Percentiles rank a stretch among this genome's conserved stretches.
Conservation (phyloP, 2,888 invertebrate species). For the Masnerella sp. region DNA sequence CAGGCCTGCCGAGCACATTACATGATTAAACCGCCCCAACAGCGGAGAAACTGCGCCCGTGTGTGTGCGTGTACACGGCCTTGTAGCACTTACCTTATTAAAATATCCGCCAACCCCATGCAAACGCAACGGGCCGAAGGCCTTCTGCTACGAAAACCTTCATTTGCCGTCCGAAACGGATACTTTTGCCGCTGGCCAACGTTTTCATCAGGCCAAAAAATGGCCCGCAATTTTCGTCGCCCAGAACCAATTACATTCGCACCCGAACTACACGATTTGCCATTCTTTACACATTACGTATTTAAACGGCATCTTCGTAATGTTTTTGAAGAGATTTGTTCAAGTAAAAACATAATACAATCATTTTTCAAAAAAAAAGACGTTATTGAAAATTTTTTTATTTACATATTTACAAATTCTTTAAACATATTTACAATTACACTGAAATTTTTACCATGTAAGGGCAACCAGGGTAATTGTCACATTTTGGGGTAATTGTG, state of each 20-base stretch:
- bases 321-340: no score
- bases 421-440: no score
- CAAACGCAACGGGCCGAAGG: slow-evolving; percentile 57
- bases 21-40: slow-evolving; percentile 77
- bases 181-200: slow-evolving; percentile 33
- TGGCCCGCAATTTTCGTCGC: not conserved
- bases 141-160: slow-evolving; percentile 51
- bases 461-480: no score
- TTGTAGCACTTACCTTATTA: slow-evolving; percentile 78
- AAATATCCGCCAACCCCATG: slow-evolving; percentile 73
- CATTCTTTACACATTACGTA: no score
- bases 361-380: no score
- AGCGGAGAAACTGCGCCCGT: slow-evolving; percentile 65
- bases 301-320: no score
- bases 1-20: slow-evolving; percentile 76
- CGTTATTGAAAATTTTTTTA: no score
- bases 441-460: no score
- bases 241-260: not conserved
- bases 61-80: slow-evolving; percentile 64
- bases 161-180: slow-evolving; percentile 36
- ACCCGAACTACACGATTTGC: not conserved
- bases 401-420: no score
- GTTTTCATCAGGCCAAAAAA: slow-evolving; percentile 25
- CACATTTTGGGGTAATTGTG: no score
- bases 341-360: no score